Conservation (phyloP, 1,140 invertebrate species). For the Meteorus sp. region DNA sequence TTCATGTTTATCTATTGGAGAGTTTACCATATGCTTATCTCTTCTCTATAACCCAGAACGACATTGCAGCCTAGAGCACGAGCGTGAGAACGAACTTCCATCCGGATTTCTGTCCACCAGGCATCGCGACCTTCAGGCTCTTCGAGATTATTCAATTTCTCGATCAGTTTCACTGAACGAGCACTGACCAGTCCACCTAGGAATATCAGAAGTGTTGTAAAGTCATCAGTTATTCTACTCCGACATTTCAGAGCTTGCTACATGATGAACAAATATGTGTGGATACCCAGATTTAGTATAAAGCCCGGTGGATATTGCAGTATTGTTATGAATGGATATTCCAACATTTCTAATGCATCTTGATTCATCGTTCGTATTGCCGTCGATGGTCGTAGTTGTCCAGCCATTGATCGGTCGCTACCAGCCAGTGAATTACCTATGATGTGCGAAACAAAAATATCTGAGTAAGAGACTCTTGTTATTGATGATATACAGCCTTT, state of each 20-base stretch:
- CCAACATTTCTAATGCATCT: conserved; percentile 78
- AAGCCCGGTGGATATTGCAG: conserved; percentile 86
- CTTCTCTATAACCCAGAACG: conserved; percentile 90
- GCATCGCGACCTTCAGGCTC: conserved; percentile 88
- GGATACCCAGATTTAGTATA: conserved; percentile 81
- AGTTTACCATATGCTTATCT: conserved; percentile 83
- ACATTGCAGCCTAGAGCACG: conserved; percentile 88
- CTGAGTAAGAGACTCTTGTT: neutral
- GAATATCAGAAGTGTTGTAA: conserved; percentile 25
- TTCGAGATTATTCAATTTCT: conserved; percentile 78
- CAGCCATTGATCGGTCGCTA: conserved; percentile 59
- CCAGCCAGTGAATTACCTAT: conserved; percentile 72
- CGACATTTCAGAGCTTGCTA: too few relatives aligned
- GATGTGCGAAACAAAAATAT: conserved; percentile 23
- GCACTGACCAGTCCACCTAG: conserved; percentile 83
- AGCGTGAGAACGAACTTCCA: conserved; percentile 91
- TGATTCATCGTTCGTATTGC: conserved; percentile 68
- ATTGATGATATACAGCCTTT: neutral
- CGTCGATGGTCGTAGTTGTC: conserved; percentile 50
- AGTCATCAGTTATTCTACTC: too few relatives aligned
- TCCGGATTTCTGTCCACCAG: conserved; percentile 95
- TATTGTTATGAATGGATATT: conserved; percentile 96
- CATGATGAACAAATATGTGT: conserved; percentile 3
- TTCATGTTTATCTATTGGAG: conserved; percentile 26
- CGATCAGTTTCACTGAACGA: conserved; percentile 84